Evolutionary conservation across 1,140 invertebrate species (phyloP).

Genomic region (Heliconius hermathena): DNA sequence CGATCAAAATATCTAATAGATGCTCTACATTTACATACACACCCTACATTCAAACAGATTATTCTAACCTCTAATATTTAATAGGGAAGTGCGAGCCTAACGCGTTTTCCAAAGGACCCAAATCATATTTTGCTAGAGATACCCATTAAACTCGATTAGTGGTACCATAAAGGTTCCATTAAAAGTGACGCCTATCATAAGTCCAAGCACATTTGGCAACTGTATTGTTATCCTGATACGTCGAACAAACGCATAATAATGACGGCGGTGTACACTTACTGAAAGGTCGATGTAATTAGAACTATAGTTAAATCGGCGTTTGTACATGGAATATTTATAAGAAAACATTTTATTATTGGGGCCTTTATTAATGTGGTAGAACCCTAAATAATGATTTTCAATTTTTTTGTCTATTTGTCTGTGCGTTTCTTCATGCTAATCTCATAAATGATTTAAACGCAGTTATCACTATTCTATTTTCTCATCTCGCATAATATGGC

Average conservation of each 20-base stretch:
- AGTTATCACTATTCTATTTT: no score
- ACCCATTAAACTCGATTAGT: conserved; percentile 61
- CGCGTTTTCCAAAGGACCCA: conserved; percentile 45
- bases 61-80: conserved; percentile 38
- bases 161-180: conserved; percentile 58
- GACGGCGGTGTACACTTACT: conserved; percentile 46
- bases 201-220: conserved; percentile 69
- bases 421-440: no score
- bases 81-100: conserved; percentile 44
- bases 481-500: no score
- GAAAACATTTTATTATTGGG: no score
- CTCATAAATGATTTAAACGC: no score
- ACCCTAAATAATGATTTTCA: no score
- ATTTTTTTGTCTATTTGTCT: no score
- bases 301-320: background rate
- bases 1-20: conserved; percentile 6
- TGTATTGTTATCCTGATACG: conserved; percentile 72
- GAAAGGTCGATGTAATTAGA: conserved; percentile 20
- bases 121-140: conserved; percentile 52
- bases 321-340: no score
- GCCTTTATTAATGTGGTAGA: no score
- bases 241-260: conserved; percentile 72
- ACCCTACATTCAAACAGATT: conserved; percentile 27
- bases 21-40: conserved; percentile 19
- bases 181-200: conserved; percentile 68